Conservation (phyloP, 2,113 vertebrate genomes). For the Theristicus caerulescens region DNA sequence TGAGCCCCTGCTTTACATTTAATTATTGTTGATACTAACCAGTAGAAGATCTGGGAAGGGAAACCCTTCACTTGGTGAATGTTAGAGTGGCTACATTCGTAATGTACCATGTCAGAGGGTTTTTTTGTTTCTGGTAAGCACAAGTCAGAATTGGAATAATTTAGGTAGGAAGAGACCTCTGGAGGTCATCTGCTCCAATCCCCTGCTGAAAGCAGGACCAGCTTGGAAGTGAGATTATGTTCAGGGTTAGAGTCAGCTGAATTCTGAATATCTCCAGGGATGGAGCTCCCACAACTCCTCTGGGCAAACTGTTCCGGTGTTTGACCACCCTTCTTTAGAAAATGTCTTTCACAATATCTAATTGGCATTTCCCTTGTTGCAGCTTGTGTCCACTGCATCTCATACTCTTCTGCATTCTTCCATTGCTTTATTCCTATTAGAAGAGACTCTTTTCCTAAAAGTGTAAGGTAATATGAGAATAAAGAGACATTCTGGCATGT, state of each 20-base stretch:
- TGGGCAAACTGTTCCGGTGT: background rate
- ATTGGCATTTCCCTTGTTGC: background rate
- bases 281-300: background rate
- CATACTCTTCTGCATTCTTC: background rate
- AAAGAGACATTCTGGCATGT: background rate
- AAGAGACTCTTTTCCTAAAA: background rate
- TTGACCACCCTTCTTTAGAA: background rate
- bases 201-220: background rate
- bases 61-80: background rate
- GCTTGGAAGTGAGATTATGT: background rate
- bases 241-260: background rate
- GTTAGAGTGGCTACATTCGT: background rate
- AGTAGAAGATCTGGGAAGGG: background rate
- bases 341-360: background rate
- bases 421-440: background rate
- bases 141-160: background rate
- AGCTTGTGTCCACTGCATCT: background rate
- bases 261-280: background rate
- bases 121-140: background rate
- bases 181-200: background rate
- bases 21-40: background rate
- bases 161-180: background rate
- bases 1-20: background rate
- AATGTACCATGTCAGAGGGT: background rate
- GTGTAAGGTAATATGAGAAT: background rate